A percentile compares a stretch with the other conserved stretches of the same genome.
Conservation (phyloP, 2,888 invertebrate genomes). For the Temnothorax ravouxi region DNA sequence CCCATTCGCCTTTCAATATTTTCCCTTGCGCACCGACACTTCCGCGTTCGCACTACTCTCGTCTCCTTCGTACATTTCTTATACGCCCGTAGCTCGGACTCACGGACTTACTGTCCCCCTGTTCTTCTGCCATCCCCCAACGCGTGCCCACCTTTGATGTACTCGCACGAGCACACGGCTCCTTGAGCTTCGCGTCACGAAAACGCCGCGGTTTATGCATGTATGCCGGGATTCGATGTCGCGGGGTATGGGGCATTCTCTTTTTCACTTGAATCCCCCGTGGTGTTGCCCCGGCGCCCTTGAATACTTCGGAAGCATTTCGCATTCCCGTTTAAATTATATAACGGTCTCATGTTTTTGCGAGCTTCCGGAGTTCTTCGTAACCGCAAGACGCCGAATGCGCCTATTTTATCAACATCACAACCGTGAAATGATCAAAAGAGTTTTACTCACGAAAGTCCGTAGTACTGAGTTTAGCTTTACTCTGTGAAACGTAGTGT, state of each 20-base stretch:
- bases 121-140: background rate
- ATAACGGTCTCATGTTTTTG: constrained; percentile 33
- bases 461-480: background rate
- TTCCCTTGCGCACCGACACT: constrained; percentile 58
- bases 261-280: constrained; percentile 58
- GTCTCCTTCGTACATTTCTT: constrained; percentile 64
- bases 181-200: constrained; percentile 69
- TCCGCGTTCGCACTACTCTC: constrained; percentile 44
- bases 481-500: background rate
- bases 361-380: constrained; percentile 18
- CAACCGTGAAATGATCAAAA: constrained; percentile 17
- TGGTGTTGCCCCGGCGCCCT: constrained; percentile 32
- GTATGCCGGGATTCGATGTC: constrained; percentile 71
- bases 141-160: constrained; percentile 69
- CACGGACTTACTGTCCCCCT: background rate
- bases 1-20: constrained; percentile 75
- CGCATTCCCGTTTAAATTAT: constrained; percentile 52
- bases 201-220: constrained; percentile 70
- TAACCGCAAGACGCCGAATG: constrained; percentile 20
- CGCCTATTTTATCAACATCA: constrained; percentile 17
- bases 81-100: constrained; percentile 38
- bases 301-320: constrained; percentile 50
- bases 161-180: constrained; percentile 45
- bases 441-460: background rate
- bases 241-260: constrained; percentile 51